Percentiles rank a stretch among this genome's conserved stretches.
Evolutionary conservation across 2,113 vertebrate genomes (phyloP).

Genomic region (Lathamus discolor): DNA sequence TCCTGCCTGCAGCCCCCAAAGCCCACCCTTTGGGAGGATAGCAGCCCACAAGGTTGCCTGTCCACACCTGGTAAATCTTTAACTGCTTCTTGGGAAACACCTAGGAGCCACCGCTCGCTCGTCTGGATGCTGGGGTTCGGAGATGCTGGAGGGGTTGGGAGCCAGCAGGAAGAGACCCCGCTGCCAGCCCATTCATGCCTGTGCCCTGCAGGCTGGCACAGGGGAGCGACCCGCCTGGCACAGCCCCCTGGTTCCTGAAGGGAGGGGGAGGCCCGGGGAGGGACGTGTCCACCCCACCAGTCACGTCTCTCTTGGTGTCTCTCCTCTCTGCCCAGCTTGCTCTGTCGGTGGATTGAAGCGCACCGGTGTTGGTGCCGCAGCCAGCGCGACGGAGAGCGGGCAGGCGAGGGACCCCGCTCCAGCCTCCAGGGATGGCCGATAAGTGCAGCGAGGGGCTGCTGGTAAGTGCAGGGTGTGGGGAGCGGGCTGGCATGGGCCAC

Average conservation of each 20-base stretch:
- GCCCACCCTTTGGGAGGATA: not conserved
- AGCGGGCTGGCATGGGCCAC: not conserved
- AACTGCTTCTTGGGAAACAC: conserved; percentile 60
- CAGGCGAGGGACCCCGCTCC: not conserved
- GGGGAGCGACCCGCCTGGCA: not conserved
- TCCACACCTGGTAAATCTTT: conserved; percentile 57
- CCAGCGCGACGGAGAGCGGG: not conserved
- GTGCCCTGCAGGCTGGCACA: not conserved
- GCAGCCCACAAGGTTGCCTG: conserved; percentile 35
- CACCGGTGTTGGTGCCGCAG: not conserved
- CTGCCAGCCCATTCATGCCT: rapidly evolving
- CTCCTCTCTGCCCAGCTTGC: conserved; percentile 37
- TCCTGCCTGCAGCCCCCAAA: not conserved
- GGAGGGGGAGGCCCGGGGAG: not conserved
- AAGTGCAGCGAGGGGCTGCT: conserved; percentile 71
- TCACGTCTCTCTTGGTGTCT: conserved; percentile 26
- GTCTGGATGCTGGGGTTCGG: not conserved
- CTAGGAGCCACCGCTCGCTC: rapidly evolving
- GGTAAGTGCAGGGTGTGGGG: conserved; percentile 38
- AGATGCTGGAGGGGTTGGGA: not conserved
- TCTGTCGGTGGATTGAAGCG: conserved; percentile 38
- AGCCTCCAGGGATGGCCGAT: conserved; percentile 68
- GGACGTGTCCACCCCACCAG: not conserved
- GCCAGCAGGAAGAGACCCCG: not conserved
- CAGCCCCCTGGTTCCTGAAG: not conserved